phyloP scores from a whole-genome alignment of 2,797 vertebrate genomes.

The Tauraco hartlaubi region DNA sequence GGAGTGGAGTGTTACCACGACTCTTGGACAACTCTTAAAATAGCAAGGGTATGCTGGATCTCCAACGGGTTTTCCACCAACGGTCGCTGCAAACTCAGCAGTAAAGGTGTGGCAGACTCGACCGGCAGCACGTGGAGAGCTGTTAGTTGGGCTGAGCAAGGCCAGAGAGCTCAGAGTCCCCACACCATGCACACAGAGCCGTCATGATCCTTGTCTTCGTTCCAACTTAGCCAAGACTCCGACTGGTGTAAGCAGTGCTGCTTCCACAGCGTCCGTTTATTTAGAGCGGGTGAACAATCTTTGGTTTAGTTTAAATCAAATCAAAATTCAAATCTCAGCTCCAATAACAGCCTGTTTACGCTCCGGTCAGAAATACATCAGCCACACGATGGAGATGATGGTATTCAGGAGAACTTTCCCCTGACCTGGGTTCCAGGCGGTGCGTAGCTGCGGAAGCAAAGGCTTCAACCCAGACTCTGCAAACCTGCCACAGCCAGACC shows the following conservation, averaged over 20 bases:
- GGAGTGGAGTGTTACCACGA: background rate
- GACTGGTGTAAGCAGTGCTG: background rate
- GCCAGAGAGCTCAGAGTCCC: background rate
- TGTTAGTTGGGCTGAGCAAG: background rate
- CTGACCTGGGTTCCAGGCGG: background rate
- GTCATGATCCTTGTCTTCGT: rapidly evolving
- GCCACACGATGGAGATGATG: too few species aligned
- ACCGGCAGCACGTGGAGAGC: rapidly evolving
- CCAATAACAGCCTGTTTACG: background rate
- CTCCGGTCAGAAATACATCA: background rate
- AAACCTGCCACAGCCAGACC: background rate
- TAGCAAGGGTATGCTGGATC: background rate
- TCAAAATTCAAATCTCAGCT: background rate
- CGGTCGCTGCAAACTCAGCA: background rate
- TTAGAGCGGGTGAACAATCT: background rate
- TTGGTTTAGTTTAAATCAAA: background rate
- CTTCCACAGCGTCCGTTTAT: background rate
- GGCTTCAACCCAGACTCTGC: background rate
- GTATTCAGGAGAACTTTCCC: background rate
- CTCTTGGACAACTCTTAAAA: background rate
- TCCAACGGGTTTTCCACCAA: background rate
- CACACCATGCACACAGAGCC: rapidly evolving
- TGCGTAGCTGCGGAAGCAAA: background rate
- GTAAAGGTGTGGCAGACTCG: background rate
- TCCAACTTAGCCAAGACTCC: background rate